Percentiles rank a stretch among this genome's conserved stretches.
Evolutionary conservation across 2,797 vertebrate species (phyloP).

Genomic region (Allobates femoralis): DNA sequence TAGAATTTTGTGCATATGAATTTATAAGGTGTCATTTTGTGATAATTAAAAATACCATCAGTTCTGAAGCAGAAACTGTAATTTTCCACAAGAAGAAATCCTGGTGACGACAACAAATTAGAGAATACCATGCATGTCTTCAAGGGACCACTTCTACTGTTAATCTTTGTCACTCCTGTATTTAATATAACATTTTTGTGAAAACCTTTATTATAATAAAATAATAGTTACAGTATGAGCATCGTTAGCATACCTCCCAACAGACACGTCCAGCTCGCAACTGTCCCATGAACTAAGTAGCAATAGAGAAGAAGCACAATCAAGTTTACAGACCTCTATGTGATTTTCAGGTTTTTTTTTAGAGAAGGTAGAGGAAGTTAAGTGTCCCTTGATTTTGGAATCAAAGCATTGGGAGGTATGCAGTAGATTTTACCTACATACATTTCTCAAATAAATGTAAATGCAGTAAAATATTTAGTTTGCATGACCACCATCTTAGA

Average conservation of each 20-base stretch:
- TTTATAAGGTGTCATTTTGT: slow-evolving; percentile 64
- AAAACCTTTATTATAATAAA: slow-evolving; percentile 67
- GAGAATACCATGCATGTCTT: slow-evolving; percentile 74
- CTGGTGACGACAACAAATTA: not conserved
- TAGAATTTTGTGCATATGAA: slow-evolving; percentile 63
- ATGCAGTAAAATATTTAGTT: slow-evolving; percentile 77
- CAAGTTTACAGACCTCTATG: not conserved
- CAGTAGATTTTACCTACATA: slow-evolving; percentile 60
- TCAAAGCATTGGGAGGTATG: slow-evolving; percentile 6
- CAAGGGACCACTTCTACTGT: slow-evolving; percentile 67
- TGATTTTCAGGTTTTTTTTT: not conserved
- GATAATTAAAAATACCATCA: slow-evolving; percentile 14
- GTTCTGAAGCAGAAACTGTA: slow-evolving; percentile 54
- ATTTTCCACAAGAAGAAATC: slow-evolving; percentile 44
- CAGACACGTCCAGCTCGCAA: not conserved
- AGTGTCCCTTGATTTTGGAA: not conserved
- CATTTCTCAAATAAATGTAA: slow-evolving; percentile 73
- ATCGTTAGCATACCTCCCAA: slow-evolving; percentile 41
- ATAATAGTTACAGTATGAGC: slow-evolving; percentile 63
- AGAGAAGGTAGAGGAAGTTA: not conserved
- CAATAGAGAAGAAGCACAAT: too few species aligned
- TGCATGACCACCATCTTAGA: slow-evolving; percentile 79
- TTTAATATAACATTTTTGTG: slow-evolving; percentile 66
- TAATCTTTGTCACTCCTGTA: slow-evolving; percentile 61
- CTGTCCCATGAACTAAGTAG: not conserved